Evolutionary conservation across 2,113 vertebrate genomes (phyloP).

Genomic region (Planiliza haematocheilus): DNA sequence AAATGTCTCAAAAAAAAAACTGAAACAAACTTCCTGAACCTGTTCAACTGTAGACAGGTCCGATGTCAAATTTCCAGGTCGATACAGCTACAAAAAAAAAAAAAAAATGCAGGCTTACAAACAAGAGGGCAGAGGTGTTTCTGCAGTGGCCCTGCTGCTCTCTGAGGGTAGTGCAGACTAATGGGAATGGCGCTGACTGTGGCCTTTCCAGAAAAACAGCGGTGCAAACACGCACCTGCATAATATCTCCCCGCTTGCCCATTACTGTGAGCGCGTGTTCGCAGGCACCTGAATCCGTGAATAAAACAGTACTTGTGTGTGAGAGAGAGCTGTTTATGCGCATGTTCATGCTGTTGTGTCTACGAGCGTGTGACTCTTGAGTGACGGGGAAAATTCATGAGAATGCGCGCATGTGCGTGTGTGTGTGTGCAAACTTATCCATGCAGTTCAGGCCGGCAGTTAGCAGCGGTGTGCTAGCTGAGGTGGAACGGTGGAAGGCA

Average conservation of each 20-base stretch:
- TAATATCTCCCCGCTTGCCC: conserved; percentile 4
- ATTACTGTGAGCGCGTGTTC: background rate
- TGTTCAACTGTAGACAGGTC: background rate
- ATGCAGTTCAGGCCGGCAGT: conserved; percentile 52
- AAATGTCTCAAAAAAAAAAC: conserved; percentile 20
- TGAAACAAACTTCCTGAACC: too few species aligned
- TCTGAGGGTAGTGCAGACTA: conserved; percentile 36
- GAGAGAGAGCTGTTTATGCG: conserved; percentile 10
- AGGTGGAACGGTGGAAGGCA: conserved; percentile 69
- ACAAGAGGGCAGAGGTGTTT: background rate
- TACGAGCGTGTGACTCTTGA: conserved; percentile 9
- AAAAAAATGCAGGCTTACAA: background rate
- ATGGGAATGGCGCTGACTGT: conserved; percentile 42
- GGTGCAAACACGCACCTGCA: conserved; percentile 27
- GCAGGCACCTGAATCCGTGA: conserved; percentile 29
- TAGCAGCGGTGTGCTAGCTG: conserved; percentile 57
- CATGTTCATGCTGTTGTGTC: conserved; percentile 24
- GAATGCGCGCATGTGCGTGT: conserved; percentile 2
- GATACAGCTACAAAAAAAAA: background rate
- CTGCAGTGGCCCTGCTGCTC: conserved; percentile 14
- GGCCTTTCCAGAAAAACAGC: conserved; percentile 23
- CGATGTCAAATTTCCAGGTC: conserved; percentile 2
- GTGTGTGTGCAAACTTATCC: conserved; percentile 48
- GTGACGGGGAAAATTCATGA: conserved; percentile 16
- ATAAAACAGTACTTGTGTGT: conserved; percentile 5